Percentiles rank a stretch among this genome's conserved stretches.
Conservation (phyloP, 1,140 invertebrate species). For the Drosophila funebris region DNA sequence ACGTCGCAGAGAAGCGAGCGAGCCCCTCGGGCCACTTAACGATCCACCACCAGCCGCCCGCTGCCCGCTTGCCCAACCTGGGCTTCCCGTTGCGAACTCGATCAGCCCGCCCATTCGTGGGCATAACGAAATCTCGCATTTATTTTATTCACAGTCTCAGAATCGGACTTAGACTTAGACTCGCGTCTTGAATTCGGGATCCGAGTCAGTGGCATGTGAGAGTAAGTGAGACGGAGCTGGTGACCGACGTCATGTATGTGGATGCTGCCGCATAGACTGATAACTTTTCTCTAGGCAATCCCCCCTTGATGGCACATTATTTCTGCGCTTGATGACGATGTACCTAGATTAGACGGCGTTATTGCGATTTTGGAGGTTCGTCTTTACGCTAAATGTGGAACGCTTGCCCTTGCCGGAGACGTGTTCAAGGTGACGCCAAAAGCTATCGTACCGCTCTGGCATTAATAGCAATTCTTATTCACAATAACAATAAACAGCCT, state of each 20-base stretch:
- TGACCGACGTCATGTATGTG: constrained; percentile 60
- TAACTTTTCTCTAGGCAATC: constrained; percentile 77
- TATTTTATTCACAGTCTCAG: constrained; percentile 29
- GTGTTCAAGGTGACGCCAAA: constrained; percentile 34
- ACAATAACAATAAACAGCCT: background rate
- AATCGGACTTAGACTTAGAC: constrained; percentile 6
- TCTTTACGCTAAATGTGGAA: constrained; percentile 11
- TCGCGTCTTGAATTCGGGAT: background rate
- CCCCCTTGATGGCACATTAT: constrained; percentile 79
- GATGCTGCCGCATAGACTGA: constrained; percentile 43
- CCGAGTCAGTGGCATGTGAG: background rate
- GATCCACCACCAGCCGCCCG: background rate
- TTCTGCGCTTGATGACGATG: constrained; percentile 66
- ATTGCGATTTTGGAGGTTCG: constrained; percentile 24
- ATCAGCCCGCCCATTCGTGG: constrained; percentile 58
- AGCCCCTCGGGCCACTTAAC: constrained; percentile 47
- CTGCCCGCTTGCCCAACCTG: background rate
- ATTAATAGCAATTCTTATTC: background rate
- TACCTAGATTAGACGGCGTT: constrained; percentile 53
- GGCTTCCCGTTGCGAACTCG: background rate
- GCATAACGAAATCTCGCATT: constrained; percentile 38
- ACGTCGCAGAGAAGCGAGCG: constrained; percentile 54
- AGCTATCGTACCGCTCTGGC: constrained; percentile 9
- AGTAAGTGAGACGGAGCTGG: constrained; percentile 8
- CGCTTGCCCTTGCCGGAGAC: constrained; percentile 32